Base-by-base conservation (phyloP, 2,113 vertebrate genomes). In the Cavia porcellus region DNA sequence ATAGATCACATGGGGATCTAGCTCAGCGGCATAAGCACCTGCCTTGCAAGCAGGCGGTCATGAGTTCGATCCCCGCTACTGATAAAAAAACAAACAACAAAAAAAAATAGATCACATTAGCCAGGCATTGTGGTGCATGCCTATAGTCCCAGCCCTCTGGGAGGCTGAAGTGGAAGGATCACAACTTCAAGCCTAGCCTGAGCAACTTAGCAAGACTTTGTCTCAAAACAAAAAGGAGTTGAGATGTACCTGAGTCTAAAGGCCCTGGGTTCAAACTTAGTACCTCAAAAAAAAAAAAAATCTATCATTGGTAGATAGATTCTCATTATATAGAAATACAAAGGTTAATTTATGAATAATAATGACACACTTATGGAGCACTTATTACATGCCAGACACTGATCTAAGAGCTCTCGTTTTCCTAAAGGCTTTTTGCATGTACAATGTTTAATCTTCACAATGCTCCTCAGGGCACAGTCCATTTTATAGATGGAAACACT, bases 401-500 rank as follows among this genome's bases (percentile, higher is more conserved):
- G 22, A 77, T 77, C 50, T 89, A 38, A 50, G 80, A 81, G 42
- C 4, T 75, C 50, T 57, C 20, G 5, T 17, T 57, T 57, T 57
- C 15, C 15, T 57, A 57, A 57, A 15, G 55, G 4, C 17, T 57
- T 57, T 92, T 38, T 55, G 15, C 62, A 77, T 55, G 7, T 59
- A 50, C 28, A 50, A 45, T 79, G 80, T 38, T 75, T 84, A 84
- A 66, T 74, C 62, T 25, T 87, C 83, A 83, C 47, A 52, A 0
- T 30, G 61, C 52, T 64, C 64, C 59, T 75, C 79, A 74, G 75
- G 20, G 57, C 55, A 74, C 1, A 79, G 61, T 59, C 89, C 85
- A 96, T 92, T 92, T 86, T 70, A 92, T 30, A 85, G 92, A 87
- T 50, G 47, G 94, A 81, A 84, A 94, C 68, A 90, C 92, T 94